Percentiles rank a stretch among this genome's conserved stretches.
These are phyloP conservation scores for Sebastes flavidus DNA, from an alignment of 2,797 vertebrate genomes.

Conservation along the genomic window DNA sequence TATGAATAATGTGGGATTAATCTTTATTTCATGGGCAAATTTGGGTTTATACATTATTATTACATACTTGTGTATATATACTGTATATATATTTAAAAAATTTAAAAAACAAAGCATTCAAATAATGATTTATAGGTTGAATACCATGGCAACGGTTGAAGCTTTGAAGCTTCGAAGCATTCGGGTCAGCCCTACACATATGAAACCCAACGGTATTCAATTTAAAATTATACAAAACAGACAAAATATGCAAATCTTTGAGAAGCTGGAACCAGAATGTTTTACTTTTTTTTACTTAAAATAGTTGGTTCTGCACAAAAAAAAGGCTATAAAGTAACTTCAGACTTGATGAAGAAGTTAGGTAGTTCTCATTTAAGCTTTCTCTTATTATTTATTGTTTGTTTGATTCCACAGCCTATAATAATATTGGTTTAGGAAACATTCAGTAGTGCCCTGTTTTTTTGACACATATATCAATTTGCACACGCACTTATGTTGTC, in stretches of 20 bases:
- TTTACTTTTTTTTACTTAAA: background rate
- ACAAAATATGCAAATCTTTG: background rate
- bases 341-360: background rate
- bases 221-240: background rate
- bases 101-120: fast-evolving
- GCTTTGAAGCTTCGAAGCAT: too few relatives aligned
- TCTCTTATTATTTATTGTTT: background rate
- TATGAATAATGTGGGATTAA: too few relatives aligned
- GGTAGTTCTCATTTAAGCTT: background rate
- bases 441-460: background rate
- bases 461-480: background rate
- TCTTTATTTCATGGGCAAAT: too few relatives aligned
- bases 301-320: background rate
- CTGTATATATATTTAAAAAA: too few relatives aligned
- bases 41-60: too few relatives aligned
- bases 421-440: background rate
- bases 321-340: background rate
- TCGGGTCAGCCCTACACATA: too few relatives aligned
- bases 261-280: background rate
- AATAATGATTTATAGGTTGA: too few relatives aligned
- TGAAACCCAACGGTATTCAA: background rate
- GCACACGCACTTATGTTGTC: background rate
- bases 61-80: too few relatives aligned
- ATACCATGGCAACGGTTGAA: too few relatives aligned
- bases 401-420: background rate